These are phyloP conservation scores for Cotesia glomerata DNA, from an alignment of 1,140 invertebrate species.

Conservation along the genomic window DNA sequence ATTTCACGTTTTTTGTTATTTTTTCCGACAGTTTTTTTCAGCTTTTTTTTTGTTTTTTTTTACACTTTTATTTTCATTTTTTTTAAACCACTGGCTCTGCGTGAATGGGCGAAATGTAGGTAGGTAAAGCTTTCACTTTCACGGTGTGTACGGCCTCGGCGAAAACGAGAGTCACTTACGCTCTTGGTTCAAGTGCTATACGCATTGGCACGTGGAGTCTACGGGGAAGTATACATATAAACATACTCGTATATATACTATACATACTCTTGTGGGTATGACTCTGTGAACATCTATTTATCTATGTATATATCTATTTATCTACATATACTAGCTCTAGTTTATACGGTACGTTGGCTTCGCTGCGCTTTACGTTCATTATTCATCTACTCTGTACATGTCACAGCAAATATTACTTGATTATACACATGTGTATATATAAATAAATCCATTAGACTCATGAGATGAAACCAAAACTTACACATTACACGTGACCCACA, in stretches of 20 bases:
- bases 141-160: conserved; percentile 49
- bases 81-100: conserved; percentile 44
- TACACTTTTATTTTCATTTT: conserved; percentile 39
- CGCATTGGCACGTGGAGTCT: conserved; percentile 1
- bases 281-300: no score
- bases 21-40: conserved; percentile 24
- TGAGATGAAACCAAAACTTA: no score
- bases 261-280: not conserved
- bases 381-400: no score
- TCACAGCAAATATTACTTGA: no score
- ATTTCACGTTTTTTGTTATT: conserved; percentile 23
- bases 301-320: no score
- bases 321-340: no score
- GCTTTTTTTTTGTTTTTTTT: conserved; percentile 19
- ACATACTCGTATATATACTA: conserved; percentile 12
- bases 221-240: conserved; percentile 2
- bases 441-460: no score
- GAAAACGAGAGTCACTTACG: conserved; percentile 63
- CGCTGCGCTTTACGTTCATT: no score
- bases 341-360: no score
- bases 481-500: no score
- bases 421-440: no score
- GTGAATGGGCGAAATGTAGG: conserved; percentile 64
- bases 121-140: conserved; percentile 61
- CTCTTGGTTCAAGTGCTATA: conserved; percentile 14